Percentiles rank a stretch among this genome's conserved stretches.
Conservation (phyloP, 2,113 vertebrate genomes). For the Alethe castanea region DNA sequence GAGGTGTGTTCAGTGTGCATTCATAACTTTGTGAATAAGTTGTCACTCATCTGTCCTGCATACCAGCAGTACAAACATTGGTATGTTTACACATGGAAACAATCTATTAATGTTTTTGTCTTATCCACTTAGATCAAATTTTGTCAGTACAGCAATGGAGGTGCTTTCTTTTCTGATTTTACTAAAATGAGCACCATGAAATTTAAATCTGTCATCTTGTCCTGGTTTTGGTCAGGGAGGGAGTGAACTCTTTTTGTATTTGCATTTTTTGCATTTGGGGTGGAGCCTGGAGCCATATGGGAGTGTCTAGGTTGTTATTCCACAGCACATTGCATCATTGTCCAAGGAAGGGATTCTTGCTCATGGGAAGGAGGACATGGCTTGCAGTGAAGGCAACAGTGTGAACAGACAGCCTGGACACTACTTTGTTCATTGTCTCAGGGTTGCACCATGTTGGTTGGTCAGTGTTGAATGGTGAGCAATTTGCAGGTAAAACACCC, state of each 20-base stretch:
- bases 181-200: not conserved
- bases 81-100: not conserved
- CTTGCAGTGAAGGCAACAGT: not conserved
- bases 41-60: not conserved
- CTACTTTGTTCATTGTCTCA: not conserved
- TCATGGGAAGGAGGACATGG: too few relatives aligned
- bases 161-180: not conserved
- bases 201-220: not conserved
- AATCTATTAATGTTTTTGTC: not conserved
- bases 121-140: not conserved
- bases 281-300: not conserved
- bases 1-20: fast-evolving
- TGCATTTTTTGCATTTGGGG: not conserved
- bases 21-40: not conserved
- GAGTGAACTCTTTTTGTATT: not conserved
- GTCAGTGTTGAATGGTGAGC: not conserved
- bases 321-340: not conserved
- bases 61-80: not conserved
- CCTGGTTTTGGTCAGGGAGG: fast-evolving
- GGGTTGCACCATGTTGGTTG: fast-evolving
- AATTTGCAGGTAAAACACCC: not conserved
- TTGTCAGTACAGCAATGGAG: not conserved
- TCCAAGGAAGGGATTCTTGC: not conserved
- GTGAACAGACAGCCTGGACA: not conserved
- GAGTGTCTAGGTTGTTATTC: fast-evolving